phyloP scores from a whole-genome alignment of 2,113 vertebrate species.

The Chionodraco myersi region DNA sequence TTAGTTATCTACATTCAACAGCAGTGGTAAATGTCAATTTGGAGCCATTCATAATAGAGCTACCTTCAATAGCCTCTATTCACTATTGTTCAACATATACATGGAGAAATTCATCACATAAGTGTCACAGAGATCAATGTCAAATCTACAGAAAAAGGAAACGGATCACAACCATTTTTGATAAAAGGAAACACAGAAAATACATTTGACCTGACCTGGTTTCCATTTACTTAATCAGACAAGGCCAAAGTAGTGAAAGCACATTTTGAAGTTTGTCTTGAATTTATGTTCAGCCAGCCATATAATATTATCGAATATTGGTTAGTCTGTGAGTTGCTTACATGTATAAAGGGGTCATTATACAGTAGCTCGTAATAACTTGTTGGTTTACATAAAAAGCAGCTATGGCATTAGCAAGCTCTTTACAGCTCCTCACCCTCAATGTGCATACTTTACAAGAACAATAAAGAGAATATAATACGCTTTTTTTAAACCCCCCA shows the following conservation, averaged over 20 bases:
- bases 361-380: no score
- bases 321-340: not conserved
- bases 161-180: not conserved
- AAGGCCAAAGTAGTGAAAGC: not conserved
- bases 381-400: no score
- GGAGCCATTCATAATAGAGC: not conserved
- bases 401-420: not conserved
- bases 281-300: not conserved
- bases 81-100: not conserved
- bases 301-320: not conserved
- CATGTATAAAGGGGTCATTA: no score
- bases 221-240: not conserved
- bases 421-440: no score
- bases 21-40: slow-evolving; percentile 6
- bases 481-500: no score
- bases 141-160: not conserved
- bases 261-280: not conserved
- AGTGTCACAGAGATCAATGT: not conserved
- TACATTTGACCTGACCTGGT: not conserved
- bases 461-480: no score
- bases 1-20: not conserved
- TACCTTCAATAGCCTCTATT: not conserved
- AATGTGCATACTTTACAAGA: no score
- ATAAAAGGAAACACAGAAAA: not conserved
- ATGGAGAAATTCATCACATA: not conserved